Conservation (phyloP, 1,140 invertebrate genomes). For the Cheumatopsyche charites region DNA sequence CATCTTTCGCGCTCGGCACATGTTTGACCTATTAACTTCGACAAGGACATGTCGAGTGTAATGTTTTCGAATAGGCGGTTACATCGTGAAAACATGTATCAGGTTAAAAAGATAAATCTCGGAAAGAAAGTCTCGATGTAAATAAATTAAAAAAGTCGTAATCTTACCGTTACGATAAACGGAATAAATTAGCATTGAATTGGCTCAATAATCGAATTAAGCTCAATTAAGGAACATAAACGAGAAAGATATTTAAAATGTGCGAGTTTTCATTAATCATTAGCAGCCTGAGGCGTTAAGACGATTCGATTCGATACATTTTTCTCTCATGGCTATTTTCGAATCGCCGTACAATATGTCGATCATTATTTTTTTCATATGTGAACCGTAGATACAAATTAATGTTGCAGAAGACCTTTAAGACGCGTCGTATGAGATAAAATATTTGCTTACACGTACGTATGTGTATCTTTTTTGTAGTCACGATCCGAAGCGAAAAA, state of each 20-base stretch:
- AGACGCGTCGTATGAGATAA: conserved; percentile 12
- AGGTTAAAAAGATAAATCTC: background rate
- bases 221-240: conserved; percentile 7
- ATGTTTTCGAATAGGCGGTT: background rate
- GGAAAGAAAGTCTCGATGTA: background rate
- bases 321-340: background rate
- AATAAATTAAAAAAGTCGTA: background rate
- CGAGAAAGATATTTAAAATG: conserved; percentile 1
- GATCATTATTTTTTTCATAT: conserved; percentile 13
- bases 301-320: conserved; percentile 19
- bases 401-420: conserved; percentile 23
- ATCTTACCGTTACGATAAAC: background rate
- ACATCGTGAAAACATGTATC: background rate
- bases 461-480: background rate
- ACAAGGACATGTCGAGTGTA: background rate
- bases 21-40: conserved; percentile 3
- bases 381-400: conserved; percentile 11
- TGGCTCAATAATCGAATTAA: background rate
- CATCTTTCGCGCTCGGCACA: background rate
- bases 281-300: conserved; percentile 3
- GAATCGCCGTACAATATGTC: background rate
- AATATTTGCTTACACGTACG: conserved; percentile 5
- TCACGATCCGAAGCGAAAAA: conserved; percentile 24
- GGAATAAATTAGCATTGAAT: background rate
- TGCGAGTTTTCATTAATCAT: conserved; percentile 16